Evolutionary conservation across 2,797 vertebrate species (phyloP), one percentile per base, ranked within the genome.

Genomic region (Anguilla pacifica): DNA sequence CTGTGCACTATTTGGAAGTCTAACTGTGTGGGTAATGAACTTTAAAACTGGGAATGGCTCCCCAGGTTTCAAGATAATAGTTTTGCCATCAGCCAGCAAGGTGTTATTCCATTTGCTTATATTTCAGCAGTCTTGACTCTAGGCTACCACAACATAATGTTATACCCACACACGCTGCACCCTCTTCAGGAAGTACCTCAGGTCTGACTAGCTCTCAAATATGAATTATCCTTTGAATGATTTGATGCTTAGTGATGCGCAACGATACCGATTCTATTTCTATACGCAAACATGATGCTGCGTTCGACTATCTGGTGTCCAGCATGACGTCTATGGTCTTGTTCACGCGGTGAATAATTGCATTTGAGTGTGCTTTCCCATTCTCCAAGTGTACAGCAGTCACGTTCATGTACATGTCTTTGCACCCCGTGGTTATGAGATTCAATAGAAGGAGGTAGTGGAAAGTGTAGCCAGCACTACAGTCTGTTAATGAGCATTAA

Each of bases 1-100:
- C 25, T 31, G 64, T 86, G 64, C 70, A 51, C 64, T 86, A 28
- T 22, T 74, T 86, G 46, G 64, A 86, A 74, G 49, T 72, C 67
- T 74, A 86, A 86, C 85, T 74, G 64, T 51, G 79, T n/a, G 46
- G 74, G n/a, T 49, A 86, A 86, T 86, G 85, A 74, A 86, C 61
- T 72, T 86, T 53, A 67, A 86, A 74, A 55, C 85, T 74, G 85
- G 28, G 85, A 86, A 86, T 72, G 85, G 10, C 25, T 72, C 70
- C 39, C 67, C 64, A 86, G 85, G 85, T 70, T 46, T 61, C 46
- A 31, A n/a, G 64, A 74, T 55, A 86, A 86, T 70, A 9, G 64
- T 86, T 86, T 49, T 72, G 39, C 61, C 67, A 70, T 74, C 64
- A 53, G 67, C 35, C 39, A 85, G 57, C 39, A 28, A 72, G 85